These are phyloP conservation scores for Paracanthobrama guichenoti DNA, from an alignment of 2,113 vertebrate genomes.

Conservation along the genomic window DNA sequence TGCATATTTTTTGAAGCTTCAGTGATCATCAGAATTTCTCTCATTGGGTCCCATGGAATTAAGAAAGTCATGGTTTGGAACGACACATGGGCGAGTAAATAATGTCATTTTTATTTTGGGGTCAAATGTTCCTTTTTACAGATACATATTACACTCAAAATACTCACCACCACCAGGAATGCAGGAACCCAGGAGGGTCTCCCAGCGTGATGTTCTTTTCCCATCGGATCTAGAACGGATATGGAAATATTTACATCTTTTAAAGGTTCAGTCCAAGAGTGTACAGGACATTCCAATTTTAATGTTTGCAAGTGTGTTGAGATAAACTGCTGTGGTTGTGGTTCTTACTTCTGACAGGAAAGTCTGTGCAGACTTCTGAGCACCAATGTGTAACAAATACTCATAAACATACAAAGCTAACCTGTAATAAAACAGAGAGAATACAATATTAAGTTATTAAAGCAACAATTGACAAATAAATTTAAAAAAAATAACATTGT, in stretches of 20 bases:
- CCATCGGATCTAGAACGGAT: constrained; percentile 88
- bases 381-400: constrained; percentile 96
- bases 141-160: not conserved
- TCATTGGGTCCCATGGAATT: not conserved
- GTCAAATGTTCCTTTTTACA: not conserved
- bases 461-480: constrained; percentile 4
- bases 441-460: not conserved
- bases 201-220: constrained; percentile 96
- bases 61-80: not conserved
- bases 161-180: constrained; percentile 98
- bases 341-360: constrained; percentile 93
- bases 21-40: not conserved
- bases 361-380: constrained; percentile 98
- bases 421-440: constrained; percentile 67
- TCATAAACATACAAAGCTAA: constrained; percentile 96
- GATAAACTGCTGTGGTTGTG: too few species aligned
- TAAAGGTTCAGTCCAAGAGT: not conserved
- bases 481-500: not conserved
- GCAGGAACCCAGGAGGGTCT: constrained; percentile 92
- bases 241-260: not conserved
- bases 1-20: not conserved
- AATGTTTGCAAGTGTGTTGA: not conserved
- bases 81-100: not conserved
- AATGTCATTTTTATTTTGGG: not conserved
- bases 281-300: not conserved